Percentiles rank a stretch among this genome's conserved stretches.
Conservation (phyloP, 2,797 vertebrate species). For the Cossypha dichroa region DNA sequence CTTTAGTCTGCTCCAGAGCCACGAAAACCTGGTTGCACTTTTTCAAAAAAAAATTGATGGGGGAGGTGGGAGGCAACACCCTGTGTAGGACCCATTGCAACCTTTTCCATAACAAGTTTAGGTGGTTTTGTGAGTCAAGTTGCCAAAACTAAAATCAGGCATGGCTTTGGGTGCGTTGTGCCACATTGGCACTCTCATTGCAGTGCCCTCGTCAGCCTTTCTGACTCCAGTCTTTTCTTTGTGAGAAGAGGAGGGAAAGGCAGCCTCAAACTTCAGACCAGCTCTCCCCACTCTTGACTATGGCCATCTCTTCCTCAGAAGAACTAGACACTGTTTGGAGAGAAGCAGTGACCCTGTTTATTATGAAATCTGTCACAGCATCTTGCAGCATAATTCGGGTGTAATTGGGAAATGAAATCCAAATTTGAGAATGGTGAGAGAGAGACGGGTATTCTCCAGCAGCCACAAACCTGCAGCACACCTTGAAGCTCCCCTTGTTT, state of each 20-base stretch:
- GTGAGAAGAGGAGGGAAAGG: not conserved
- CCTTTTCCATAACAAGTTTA: not conserved
- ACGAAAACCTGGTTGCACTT: not conserved
- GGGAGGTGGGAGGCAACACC: not conserved
- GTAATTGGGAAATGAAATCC: not conserved
- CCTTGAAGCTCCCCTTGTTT: not conserved
- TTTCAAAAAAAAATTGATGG: not conserved
- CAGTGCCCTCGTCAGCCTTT: fast-evolving
- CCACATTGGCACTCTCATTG: fast-evolving
- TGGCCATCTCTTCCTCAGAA: not conserved
- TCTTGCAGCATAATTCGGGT: not conserved
- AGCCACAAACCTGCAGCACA: not conserved
- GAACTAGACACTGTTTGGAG: not conserved
- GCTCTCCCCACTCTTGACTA: fast-evolving
- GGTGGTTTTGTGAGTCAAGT: not conserved
- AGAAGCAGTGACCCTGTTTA: not conserved
- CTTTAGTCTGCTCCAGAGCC: not conserved
- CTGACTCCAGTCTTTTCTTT: not conserved
- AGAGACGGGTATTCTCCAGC: not conserved
- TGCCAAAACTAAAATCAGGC: not conserved
- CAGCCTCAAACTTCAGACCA: not conserved
- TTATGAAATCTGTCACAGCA: not conserved
- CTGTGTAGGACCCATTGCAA: not conserved
- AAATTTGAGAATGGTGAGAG: not conserved
- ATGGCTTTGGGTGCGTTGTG: not conserved